A percentile compares a stretch with the other conserved stretches of the same genome.
Evolutionary conservation across 2,113 vertebrate species (phyloP).

Genomic region (Channa argus): DNA sequence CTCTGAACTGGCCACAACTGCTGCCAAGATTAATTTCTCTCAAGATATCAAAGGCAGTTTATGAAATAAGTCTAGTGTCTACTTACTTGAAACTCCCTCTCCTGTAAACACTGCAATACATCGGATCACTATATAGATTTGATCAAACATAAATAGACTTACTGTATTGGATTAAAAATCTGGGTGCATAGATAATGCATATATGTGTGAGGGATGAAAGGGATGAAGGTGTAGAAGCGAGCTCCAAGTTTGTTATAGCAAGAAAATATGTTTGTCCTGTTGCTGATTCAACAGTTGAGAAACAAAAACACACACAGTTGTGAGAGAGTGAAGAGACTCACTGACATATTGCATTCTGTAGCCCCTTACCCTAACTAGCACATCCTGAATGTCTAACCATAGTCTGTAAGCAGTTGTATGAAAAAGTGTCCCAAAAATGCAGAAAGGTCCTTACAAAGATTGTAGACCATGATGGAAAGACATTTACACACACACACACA

Average conservation of each 20-base stretch:
- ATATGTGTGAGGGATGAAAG: neutral
- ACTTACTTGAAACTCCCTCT: constrained; percentile 57
- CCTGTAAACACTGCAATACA: constrained; percentile 5
- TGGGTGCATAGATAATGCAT: constrained; percentile 38
- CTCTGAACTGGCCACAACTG: constrained; percentile 47
- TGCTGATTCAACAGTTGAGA: constrained; percentile 6
- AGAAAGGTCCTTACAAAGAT: too few species aligned
- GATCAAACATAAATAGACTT: constrained; percentile 44
- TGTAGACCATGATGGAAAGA: too few species aligned
- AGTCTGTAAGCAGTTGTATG: too few species aligned
- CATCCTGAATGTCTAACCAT: too few species aligned
- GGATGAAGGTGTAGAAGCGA: constrained; percentile 11
- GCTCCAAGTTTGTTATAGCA: constrained; percentile 10
- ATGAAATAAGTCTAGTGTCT: constrained; percentile 61
- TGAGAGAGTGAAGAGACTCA: neutral
- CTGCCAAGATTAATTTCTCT: constrained; percentile 58
- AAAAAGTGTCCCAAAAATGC: too few species aligned
- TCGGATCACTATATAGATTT: constrained; percentile 46
- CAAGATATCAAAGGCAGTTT: constrained; percentile 40
- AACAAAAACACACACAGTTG: neutral
- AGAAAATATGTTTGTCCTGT: neutral
- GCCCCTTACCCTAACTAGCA: too few species aligned
- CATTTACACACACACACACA: constrained; percentile 4
- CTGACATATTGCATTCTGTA: too few species aligned
- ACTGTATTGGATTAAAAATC: constrained; percentile 28